Conservation (phyloP, 2,888 invertebrate species). For the Apamea anceps region DNA sequence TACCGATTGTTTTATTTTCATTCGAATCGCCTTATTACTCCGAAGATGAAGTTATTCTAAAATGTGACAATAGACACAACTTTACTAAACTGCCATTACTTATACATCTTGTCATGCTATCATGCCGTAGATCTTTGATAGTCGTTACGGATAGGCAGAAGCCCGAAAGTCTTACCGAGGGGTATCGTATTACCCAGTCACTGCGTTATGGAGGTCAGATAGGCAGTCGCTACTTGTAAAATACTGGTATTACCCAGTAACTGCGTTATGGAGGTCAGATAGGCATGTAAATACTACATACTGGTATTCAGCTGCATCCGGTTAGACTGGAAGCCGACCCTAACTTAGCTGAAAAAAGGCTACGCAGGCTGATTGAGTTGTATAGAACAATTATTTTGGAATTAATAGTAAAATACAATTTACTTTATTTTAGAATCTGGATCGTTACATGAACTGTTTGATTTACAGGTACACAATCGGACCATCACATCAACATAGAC, state of each 20-base stretch:
- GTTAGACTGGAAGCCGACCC: too few relatives aligned
- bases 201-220: not conserved
- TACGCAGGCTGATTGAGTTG: too few relatives aligned
- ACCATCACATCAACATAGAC: not conserved
- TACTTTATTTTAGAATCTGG: not conserved
- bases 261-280: too few relatives aligned
- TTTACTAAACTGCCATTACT: not conserved
- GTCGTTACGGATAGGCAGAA: too few relatives aligned
- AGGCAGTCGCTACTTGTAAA: not conserved
- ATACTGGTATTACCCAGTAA: too few relatives aligned
- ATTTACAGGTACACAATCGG: not conserved
- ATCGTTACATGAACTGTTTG: rapidly evolving
- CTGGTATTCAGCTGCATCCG: not conserved
- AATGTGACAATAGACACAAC: not conserved
- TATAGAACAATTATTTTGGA: not conserved
- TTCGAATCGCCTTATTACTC: not conserved
- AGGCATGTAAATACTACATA: too few relatives aligned
- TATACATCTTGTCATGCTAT: too few relatives aligned
- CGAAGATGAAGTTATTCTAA: not conserved
- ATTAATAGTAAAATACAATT: not conserved
- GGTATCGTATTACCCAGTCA: not conserved
- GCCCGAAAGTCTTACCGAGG: too few relatives aligned
- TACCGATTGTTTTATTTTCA: not conserved
- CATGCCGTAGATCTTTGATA: too few relatives aligned
- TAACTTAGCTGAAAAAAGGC: too few relatives aligned